A percentile compares a stretch with the other conserved stretches of the same genome.
Conservation (phyloP, 2,888 invertebrate species). For the Podabrus alpinus region DNA sequence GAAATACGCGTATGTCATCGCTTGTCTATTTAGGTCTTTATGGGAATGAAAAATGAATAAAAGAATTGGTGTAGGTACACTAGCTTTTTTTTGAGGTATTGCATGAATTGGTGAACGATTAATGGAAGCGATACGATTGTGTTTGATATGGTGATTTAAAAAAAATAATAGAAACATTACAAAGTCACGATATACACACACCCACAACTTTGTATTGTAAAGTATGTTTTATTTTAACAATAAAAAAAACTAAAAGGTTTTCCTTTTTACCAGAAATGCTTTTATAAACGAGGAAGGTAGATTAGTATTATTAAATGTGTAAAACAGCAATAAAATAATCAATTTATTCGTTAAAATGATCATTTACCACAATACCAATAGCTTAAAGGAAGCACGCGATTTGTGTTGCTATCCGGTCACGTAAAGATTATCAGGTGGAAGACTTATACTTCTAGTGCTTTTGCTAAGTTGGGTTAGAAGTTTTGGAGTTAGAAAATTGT, state of each 20-base stretch:
- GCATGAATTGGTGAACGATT: not conserved
- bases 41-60: not conserved
- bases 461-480: slow-evolving; percentile 8
- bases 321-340: not conserved
- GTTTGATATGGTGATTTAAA: not conserved
- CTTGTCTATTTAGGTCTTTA: too few relatives aligned
- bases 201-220: not conserved
- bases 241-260: not conserved
- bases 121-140: slow-evolving; percentile 1
- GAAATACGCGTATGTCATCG: too few relatives aligned
- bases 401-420: slow-evolving; percentile 26
- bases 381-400: slow-evolving; percentile 24
- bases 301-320: not conserved
- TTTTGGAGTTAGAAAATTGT: slow-evolving; percentile 19
- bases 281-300: not conserved
- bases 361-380: slow-evolving; percentile 1
- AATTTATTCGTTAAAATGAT: not conserved
- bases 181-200: not conserved
- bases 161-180: not conserved
- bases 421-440: slow-evolving; percentile 19
- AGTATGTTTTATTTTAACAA: not conserved
- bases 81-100: not conserved
- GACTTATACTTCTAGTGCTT: slow-evolving; percentile 8
- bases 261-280: not conserved
- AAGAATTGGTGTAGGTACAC: not conserved